Evolutionary conservation across 2,797 vertebrate species (phyloP).

Genomic region (Fistularia tabacaria): DNA sequence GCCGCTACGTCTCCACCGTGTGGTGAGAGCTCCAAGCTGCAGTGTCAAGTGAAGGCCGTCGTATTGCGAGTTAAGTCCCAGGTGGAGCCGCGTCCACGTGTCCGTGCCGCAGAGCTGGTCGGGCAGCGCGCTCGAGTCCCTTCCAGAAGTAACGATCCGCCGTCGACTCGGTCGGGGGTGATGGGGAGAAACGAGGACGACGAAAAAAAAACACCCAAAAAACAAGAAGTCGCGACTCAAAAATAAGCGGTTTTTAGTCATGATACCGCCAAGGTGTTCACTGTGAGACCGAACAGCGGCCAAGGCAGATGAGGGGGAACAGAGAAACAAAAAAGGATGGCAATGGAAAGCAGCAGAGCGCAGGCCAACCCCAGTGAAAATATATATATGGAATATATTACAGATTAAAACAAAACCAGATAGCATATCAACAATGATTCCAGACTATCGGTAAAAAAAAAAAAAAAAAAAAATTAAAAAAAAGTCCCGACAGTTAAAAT

Average conservation of each 20-base stretch:
- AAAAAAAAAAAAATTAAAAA: no score
- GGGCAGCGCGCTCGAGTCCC: no score
- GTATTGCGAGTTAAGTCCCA: conserved; percentile 27
- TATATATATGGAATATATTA: conserved; percentile 63
- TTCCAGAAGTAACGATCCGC: no score
- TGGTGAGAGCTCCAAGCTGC: conserved; percentile 33
- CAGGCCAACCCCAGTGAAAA: conserved; percentile 44
- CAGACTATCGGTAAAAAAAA: conserved; percentile 33
- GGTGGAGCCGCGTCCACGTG: background rate
- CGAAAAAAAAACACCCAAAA: conserved; percentile 18
- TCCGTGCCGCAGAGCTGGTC: conserved; percentile 5
- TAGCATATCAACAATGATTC: conserved; percentile 35
- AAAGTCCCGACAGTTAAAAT: conserved; percentile 45
- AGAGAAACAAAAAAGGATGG: conserved; percentile 24
- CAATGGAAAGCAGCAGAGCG: conserved; percentile 51
- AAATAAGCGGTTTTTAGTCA: conserved; percentile 18
- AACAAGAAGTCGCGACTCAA: conserved; percentile 17
- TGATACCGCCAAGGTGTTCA: conserved; percentile 46
- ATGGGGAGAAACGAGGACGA: conserved; percentile 4
- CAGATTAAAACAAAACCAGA: conserved; percentile 49
- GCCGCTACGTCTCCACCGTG: conserved; percentile 14
- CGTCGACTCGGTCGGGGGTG: no score
- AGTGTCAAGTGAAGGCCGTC: conserved; percentile 4
- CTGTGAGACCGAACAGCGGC: conserved; percentile 21
- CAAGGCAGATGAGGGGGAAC: conserved; percentile 34